Evolutionary conservation across 2,797 vertebrate species (phyloP).

Genomic region (Trachurus trachurus): DNA sequence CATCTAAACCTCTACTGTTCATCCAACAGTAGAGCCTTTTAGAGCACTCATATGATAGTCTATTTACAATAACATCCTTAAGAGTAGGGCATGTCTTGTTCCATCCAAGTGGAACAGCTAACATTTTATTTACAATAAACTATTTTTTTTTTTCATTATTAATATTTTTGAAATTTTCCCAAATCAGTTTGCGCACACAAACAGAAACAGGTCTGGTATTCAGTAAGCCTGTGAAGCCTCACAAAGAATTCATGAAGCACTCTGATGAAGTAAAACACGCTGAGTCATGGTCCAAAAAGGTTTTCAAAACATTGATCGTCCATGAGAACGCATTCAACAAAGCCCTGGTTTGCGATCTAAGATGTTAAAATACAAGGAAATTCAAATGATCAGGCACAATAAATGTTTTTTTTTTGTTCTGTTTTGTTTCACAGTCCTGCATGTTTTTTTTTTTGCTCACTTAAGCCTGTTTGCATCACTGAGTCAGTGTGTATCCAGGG

Average conservation of each 20-base stretch:
- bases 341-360: slow-evolving; percentile 50
- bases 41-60: slow-evolving; percentile 51
- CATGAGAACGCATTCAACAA: slow-evolving; percentile 63
- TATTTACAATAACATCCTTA: slow-evolving; percentile 73
- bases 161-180: slow-evolving; percentile 7
- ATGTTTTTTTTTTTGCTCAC: slow-evolving; percentile 38
- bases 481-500: slow-evolving; percentile 52
- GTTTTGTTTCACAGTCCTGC: slow-evolving; percentile 64
- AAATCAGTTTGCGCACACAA: slow-evolving; percentile 60
- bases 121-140: slow-evolving; percentile 78
- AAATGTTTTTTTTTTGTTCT: slow-evolving; percentile 50
- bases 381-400: slow-evolving; percentile 80
- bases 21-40: slow-evolving; percentile 66
- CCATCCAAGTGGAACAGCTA: slow-evolving; percentile 55
- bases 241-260: slow-evolving; percentile 48
- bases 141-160: slow-evolving; percentile 8
- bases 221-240: slow-evolving; percentile 49
- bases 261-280: slow-evolving; percentile 60
- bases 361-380: slow-evolving; percentile 67
- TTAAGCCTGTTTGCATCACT: slow-evolving; percentile 51
- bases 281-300: slow-evolving; percentile 48
- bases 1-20: slow-evolving; percentile 55
- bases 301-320: slow-evolving; percentile 64
- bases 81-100: slow-evolving; percentile 49
- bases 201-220: slow-evolving; percentile 61